Evolutionary conservation across 2,113 vertebrate genomes (phyloP).

Genomic region (Mus pahari): DNA sequence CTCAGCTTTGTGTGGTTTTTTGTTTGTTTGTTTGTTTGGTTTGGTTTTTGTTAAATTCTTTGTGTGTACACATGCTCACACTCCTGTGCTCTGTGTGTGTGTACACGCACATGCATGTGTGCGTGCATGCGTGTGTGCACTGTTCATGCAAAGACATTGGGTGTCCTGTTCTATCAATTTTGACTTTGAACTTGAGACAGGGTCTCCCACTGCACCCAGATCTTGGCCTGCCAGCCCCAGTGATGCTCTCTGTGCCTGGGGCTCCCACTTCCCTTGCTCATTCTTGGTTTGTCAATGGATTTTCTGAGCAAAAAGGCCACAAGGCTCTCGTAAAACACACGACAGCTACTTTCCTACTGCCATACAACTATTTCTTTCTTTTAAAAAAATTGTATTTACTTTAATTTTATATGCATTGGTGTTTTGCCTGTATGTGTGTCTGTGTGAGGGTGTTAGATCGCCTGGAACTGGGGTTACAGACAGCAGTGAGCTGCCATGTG

Average conservation of each 20-base stretch:
- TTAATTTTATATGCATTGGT: too few relatives aligned
- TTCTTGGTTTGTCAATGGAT: background rate
- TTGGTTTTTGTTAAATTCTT: background rate
- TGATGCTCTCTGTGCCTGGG: background rate
- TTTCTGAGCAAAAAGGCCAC: conserved; percentile 14
- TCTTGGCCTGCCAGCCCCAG: background rate
- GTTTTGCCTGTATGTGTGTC: too few relatives aligned
- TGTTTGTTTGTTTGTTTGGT: background rate
- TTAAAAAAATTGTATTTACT: too few relatives aligned
- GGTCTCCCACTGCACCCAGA: background rate
- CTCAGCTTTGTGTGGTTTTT: background rate
- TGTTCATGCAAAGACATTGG: background rate
- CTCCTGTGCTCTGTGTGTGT: background rate
- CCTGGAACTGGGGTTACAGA: too few relatives aligned
- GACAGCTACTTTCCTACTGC: background rate
- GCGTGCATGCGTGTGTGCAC: background rate
- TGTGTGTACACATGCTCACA: background rate
- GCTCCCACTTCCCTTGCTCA: background rate
- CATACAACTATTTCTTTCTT: background rate
- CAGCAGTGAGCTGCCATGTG: too few relatives aligned
- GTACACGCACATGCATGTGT: background rate
- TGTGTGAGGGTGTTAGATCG: too few relatives aligned
- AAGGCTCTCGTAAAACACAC: conserved; percentile 30
- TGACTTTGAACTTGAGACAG: background rate
- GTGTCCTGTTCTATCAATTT: background rate